These are phyloP conservation scores for Pelecanoides urinatrix DNA, from an alignment of 2,113 vertebrate genomes.

Conservation along the genomic window DNA sequence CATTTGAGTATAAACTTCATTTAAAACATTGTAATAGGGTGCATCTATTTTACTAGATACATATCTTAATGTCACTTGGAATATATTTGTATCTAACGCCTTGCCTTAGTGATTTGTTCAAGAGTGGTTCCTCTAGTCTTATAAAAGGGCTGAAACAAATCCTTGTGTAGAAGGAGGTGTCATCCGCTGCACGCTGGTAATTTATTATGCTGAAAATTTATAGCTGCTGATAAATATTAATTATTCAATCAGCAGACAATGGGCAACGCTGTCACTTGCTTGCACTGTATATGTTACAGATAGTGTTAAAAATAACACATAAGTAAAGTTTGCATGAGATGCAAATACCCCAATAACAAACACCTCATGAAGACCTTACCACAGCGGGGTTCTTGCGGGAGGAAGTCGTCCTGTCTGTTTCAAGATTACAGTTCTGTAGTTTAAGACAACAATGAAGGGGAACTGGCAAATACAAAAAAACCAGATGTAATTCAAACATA, in stretches of 20 bases:
- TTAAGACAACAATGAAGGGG: background rate
- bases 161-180: background rate
- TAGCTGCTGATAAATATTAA: background rate
- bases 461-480: background rate
- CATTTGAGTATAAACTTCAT: background rate
- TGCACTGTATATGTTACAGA: background rate
- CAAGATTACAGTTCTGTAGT: background rate
- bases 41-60: background rate
- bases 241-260: background rate
- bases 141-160: background rate
- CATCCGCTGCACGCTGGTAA: background rate
- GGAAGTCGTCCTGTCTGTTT: background rate
- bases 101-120: background rate
- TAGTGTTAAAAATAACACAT: background rate
- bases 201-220: background rate
- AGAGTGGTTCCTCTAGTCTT: background rate
- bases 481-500: background rate
- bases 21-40: background rate
- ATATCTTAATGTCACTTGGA: background rate
- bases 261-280: background rate
- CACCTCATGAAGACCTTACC: background rate
- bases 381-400: background rate
- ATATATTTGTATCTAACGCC: background rate
- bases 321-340: background rate
- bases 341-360: background rate